phyloP scores from a whole-genome alignment of 2,888 invertebrate species.

The Amphipoea oculea region DNA sequence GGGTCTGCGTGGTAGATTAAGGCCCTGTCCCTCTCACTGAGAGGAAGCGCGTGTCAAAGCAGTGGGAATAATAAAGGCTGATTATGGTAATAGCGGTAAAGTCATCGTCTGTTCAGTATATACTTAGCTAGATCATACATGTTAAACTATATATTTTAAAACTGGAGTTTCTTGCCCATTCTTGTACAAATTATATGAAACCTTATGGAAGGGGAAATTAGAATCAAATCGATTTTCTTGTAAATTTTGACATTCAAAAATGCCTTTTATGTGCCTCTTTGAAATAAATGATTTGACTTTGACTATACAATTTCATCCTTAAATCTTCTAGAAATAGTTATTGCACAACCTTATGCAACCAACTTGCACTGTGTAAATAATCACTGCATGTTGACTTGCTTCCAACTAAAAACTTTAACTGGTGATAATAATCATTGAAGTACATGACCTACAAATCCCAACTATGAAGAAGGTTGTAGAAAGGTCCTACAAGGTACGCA shows the following conservation, averaged over 20 bases:
- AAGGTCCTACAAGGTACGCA: too few relatives aligned
- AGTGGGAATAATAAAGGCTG: too few relatives aligned
- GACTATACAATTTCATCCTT: not conserved
- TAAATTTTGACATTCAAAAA: not conserved
- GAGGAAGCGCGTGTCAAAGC: too few relatives aligned
- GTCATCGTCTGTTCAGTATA: not conserved
- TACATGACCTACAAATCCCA: too few relatives aligned
- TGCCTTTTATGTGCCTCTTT: too few relatives aligned
- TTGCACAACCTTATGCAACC: constrained; percentile 26
- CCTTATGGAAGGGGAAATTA: not conserved
- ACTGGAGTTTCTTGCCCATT: not conserved
- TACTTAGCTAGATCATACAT: not conserved
- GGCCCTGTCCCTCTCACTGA: too few relatives aligned
- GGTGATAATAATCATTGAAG: too few relatives aligned
- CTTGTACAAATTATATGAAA: not conserved
- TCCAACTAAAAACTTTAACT: too few relatives aligned
- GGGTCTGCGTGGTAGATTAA: too few relatives aligned
- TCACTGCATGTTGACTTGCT: not conserved
- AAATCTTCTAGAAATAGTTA: not conserved
- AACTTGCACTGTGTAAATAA: not conserved
- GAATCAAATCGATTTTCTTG: not conserved
- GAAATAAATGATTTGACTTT: not conserved
- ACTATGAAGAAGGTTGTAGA: too few relatives aligned
- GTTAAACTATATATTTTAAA: not conserved
- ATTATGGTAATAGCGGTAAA: not conserved